Base-by-base conservation (phyloP, 2,888 invertebrate species). In the Odontomyia ornata region DNA sequence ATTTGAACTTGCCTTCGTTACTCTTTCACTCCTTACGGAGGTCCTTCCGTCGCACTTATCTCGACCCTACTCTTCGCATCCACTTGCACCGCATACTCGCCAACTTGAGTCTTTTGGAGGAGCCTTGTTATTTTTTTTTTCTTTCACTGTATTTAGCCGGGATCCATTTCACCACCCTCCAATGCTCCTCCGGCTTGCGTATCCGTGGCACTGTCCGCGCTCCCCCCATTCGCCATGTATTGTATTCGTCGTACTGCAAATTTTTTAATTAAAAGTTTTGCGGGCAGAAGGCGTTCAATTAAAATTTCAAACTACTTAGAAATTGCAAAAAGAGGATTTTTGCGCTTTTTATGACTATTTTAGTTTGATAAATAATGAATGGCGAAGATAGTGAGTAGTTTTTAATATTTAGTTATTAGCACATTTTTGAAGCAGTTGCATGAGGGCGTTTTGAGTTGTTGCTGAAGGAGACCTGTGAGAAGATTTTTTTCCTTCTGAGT, bases 211-310 rank as follows among this genome's bases (percentile, higher is more conserved):
- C 52, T 4, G 15, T 15, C 3, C 52, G 7, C 13, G 4, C 52
- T 18, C n/a, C 52, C 15, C 13, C 52, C 52, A 9, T 52, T 4
- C 52, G 18, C 36, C 25, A 46, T 57, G 62, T 65, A 76, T 67
- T 76, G 56, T 76, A 65, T 76, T 69, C 76, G 69, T 52, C 56
- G 62, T 69, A 47, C 69, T 57, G 69, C 76, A 76, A 76, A 69
- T 69, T 76, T 76, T 76, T 76, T 76, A 76, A 76, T 76, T 76
- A 76, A 76, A 76, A 76, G 69, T 76, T 76, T 76, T 76, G 76
- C 56, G 76, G 76, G 76, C 64, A 56, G 76, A 67, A 64, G 73
- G 73, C 75, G 75, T 75, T 75, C 75, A 75, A 75, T 75, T 75
- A 75, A 75, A 75, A 75, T 64, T 75, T 64, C 47, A 57, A 60